phyloP scores from a whole-genome alignment of 2,888 invertebrate genomes.

The Ochropleura plecta region DNA sequence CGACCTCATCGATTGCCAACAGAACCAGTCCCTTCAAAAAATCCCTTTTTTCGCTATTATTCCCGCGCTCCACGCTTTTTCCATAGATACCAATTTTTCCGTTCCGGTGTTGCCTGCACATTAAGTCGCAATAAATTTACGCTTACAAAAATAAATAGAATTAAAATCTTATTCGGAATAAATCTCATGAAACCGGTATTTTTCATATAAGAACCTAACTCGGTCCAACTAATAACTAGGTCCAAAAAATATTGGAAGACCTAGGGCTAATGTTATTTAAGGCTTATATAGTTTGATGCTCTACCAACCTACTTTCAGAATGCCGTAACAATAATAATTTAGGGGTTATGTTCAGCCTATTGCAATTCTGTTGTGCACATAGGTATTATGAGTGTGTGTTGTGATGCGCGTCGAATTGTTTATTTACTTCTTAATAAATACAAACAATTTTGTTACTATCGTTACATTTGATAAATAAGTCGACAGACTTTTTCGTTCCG shows the following conservation, averaged over 20 bases:
- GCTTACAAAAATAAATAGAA: too few species aligned
- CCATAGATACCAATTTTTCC: too few species aligned
- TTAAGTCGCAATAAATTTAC: too few species aligned
- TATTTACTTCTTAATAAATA: not conserved
- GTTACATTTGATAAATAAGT: not conserved
- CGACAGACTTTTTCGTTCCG: not conserved
- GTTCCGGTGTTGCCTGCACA: too few species aligned
- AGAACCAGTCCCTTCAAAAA: too few species aligned
- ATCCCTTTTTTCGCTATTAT: too few species aligned
- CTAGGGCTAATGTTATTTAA: not conserved
- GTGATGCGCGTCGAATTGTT: constrained; percentile 5
- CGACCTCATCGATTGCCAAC: too few species aligned
- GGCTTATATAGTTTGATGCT: not conserved
- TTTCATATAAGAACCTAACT: too few species aligned
- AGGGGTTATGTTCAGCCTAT: constrained; percentile 25
- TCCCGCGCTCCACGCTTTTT: too few species aligned
- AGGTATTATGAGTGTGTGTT: not conserved
- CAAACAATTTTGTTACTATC: not conserved
- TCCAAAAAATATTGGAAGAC: not conserved
- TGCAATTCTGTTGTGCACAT: constrained; percentile 13
- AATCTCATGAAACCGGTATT: too few species aligned
- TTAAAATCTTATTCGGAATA: too few species aligned
- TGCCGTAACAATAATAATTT: constrained; percentile 36
- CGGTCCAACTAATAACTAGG: too few species aligned
- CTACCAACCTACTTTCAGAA: constrained; percentile 30